Conservation (phyloP, 1,140 invertebrate species). For the Lamellibrachia luymesi region DNA sequence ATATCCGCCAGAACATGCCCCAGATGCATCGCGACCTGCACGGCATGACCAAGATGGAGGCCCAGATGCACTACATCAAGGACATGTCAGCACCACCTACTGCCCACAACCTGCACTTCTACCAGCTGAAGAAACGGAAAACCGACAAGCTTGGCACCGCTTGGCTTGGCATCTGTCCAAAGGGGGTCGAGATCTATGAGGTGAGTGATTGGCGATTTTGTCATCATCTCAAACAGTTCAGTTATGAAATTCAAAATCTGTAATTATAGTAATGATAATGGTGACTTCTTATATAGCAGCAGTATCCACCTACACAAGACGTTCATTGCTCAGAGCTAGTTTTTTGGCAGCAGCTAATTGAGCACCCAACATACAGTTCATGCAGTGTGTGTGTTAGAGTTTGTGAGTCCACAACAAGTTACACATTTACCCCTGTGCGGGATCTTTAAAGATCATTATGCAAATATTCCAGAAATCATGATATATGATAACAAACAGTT, state of each 20-base stretch:
- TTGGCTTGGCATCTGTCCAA: constrained; percentile 66
- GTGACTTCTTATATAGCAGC: too few species aligned
- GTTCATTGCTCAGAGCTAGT: too few species aligned
- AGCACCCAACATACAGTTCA: too few species aligned
- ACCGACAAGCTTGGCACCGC: constrained; percentile 58
- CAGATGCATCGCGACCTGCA: constrained; percentile 71
- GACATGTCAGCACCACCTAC: constrained; percentile 82
- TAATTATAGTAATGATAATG: background rate
- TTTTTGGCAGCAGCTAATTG: too few species aligned
- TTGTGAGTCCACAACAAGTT: too few species aligned
- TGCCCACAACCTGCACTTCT: constrained; percentile 89
- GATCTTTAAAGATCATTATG: too few species aligned
- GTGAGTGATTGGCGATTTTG: constrained; percentile 41
- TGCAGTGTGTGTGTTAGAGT: too few species aligned
- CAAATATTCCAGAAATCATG: too few species aligned
- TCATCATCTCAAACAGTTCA: constrained; percentile 11
- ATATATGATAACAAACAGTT: too few species aligned
- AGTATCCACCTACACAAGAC: too few species aligned
- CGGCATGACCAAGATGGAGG: constrained; percentile 73
- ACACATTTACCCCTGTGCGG: too few species aligned
- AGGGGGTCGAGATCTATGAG: constrained; percentile 79
- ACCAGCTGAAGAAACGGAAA: constrained; percentile 77
- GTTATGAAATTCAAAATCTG: background rate
- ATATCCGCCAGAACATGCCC: constrained; percentile 64
- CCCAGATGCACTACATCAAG: constrained; percentile 68